phyloP scores from a whole-genome alignment of 2,113 vertebrate species.

The Esox niger region DNA sequence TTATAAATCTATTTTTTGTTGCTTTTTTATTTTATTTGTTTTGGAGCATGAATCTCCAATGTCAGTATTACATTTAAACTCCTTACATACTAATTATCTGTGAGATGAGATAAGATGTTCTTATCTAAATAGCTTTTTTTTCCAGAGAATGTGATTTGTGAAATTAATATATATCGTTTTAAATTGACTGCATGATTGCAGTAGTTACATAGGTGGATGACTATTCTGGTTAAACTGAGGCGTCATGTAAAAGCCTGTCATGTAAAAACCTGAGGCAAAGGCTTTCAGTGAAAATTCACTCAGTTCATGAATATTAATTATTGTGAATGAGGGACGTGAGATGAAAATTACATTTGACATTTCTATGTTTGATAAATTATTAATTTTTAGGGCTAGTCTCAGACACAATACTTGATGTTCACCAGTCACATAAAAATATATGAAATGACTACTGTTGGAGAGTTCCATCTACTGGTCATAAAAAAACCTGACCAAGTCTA shows the following conservation, averaged over 20 bases:
- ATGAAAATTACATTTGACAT: no score
- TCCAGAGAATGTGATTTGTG: not conserved
- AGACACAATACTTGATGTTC: not conserved
- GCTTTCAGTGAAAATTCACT: not conserved
- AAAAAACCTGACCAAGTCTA: not conserved
- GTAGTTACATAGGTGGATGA: not conserved
- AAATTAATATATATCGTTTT: not conserved
- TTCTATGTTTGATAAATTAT: no score
- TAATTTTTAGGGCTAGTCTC: not conserved
- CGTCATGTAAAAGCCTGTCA: no score
- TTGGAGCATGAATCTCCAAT: not conserved
- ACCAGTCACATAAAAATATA: no score
- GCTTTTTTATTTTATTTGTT: not conserved
- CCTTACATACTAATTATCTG: not conserved
- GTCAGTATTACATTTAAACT: not conserved
- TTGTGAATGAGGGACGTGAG: no score
- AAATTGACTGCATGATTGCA: not conserved
- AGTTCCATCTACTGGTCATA: constrained; percentile 60
- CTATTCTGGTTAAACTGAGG: no score
- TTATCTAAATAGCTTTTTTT: not conserved
- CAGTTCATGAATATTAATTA: not conserved
- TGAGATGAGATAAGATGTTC: not conserved
- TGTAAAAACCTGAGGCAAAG: not conserved
- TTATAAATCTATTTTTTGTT: not conserved
- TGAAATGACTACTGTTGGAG: constrained; percentile 17